Percentiles rank a stretch among this genome's conserved stretches.
Conservation (phyloP, 2,888 invertebrate genomes). For the Trissonchulus sp. region DNA sequence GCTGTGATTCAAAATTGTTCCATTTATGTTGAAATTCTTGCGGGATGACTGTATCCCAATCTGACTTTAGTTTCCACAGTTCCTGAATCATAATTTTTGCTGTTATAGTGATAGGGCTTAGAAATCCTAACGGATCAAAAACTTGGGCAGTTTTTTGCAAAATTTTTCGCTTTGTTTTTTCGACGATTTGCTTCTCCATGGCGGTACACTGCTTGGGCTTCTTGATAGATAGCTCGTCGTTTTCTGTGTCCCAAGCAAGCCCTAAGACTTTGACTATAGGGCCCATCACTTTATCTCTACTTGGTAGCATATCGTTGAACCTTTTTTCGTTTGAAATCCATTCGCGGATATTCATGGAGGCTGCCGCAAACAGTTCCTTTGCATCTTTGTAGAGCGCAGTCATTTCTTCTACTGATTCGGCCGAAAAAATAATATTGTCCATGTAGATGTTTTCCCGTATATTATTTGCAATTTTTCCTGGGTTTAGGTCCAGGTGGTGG, state of each 20-base stretch:
- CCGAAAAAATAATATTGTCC: background rate
- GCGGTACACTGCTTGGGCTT: too few relatives aligned
- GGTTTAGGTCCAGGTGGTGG: conserved; percentile 17
- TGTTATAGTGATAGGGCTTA: background rate
- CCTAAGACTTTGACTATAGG: background rate
- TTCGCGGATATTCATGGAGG: background rate
- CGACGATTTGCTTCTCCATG: too few relatives aligned
- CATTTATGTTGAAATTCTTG: background rate
- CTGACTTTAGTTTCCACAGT: background rate
- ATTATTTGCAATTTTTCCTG: background rate
- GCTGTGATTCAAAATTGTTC: background rate
- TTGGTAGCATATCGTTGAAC: background rate
- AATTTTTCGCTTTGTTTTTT: background rate
- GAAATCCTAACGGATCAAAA: conserved; percentile 3
- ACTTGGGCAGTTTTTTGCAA: background rate
- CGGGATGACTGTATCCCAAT: background rate
- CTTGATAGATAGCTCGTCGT: background rate
- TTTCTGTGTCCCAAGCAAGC: background rate
- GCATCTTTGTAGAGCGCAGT: background rate
- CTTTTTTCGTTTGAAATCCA: background rate
- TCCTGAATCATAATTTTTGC: background rate
- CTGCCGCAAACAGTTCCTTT: background rate
- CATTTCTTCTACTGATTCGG: background rate
- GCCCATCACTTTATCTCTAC: background rate
- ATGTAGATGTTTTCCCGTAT: background rate